Base-by-base conservation (phyloP, 1,140 invertebrate species). In the Lepidotrigona ventralis region DNA sequence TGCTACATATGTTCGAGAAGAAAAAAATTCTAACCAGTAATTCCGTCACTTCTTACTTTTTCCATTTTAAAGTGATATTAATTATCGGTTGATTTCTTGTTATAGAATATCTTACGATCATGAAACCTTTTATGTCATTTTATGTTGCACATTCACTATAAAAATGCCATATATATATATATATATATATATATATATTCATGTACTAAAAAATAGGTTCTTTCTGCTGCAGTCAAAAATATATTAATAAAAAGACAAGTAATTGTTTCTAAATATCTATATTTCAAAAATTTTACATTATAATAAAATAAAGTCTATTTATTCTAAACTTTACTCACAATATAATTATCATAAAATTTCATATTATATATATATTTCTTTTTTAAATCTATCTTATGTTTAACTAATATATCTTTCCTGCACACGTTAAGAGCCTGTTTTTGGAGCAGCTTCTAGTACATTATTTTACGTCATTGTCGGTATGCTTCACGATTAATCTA, bases 81-180 rank as follows among this genome's bases (percentile, higher is more conserved):
- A 71, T 80, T 60, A 79, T 69, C 19, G 51, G 53, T 79, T 63
- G 68, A 72, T 79, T 79, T 58, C 68, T 80, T 72, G 68, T 63
- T 72, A 60, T 21, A 60, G 26, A 69, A 29, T 73, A 54, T 73
- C 26, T n/a, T n/a, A n/a, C n/a, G n/a, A n/a, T n/a, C n/a, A n/a
- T n/a, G n/a, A n/a, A n/a, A n/a, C n/a, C n/a, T 54, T 54, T 29
- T 54, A n/a, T 29, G 21, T 73, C 12, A 56, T 29, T 72, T 17
- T 72, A 19, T 72, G 21, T 51, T 51, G 51, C 2, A 39, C 1
- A 51, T 26, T n/a, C 69, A 71, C 51, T 71, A 3, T 51, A 11
- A 51, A 6, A 39, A 19, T 1, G n/a, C 14, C 12, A 23, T n/a
- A 51, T 26, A 17, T n/a, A n/a, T n/a, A n/a, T n/a, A n/a, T n/a